Percentiles rank a stretch among this genome's conserved stretches.
Conservation (phyloP, 1,140 invertebrate species). For the Orchestia grillus region DNA sequence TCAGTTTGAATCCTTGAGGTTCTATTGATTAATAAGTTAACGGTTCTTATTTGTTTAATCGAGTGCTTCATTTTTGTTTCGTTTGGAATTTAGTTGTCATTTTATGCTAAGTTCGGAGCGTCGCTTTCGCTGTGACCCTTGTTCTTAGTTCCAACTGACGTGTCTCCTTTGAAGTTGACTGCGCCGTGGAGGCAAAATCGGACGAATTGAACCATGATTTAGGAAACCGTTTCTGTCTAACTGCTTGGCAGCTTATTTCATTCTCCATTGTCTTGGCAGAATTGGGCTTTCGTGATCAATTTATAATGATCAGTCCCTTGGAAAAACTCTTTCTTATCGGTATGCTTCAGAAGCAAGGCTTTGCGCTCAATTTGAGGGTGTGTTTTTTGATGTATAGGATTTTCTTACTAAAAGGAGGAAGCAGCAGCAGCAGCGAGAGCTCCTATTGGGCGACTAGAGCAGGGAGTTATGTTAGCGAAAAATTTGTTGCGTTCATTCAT, state of each 20-base stretch:
- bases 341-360: no score
- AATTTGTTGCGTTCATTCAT: conserved; percentile 53
- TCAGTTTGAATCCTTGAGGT: background rate
- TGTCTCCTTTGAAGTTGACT: background rate
- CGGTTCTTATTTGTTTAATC: background rate
- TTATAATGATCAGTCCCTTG: background rate
- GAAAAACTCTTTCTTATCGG: background rate
- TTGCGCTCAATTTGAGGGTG: background rate
- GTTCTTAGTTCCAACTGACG: background rate
- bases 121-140: background rate
- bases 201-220: background rate
- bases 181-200: background rate
- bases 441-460: background rate
- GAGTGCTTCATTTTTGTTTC: background rate
- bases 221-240: background rate
- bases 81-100: background rate
- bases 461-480: background rate
- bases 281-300: background rate
- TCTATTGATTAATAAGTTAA: background rate
- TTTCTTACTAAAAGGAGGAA: background rate
- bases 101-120: background rate
- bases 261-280: background rate
- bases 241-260: background rate
- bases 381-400: background rate
- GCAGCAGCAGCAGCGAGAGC: background rate